Percentiles rank a stretch among this genome's conserved stretches.
phyloP scores from a whole-genome alignment of 1,140 invertebrate genomes.

The Zaprionus africanus region DNA sequence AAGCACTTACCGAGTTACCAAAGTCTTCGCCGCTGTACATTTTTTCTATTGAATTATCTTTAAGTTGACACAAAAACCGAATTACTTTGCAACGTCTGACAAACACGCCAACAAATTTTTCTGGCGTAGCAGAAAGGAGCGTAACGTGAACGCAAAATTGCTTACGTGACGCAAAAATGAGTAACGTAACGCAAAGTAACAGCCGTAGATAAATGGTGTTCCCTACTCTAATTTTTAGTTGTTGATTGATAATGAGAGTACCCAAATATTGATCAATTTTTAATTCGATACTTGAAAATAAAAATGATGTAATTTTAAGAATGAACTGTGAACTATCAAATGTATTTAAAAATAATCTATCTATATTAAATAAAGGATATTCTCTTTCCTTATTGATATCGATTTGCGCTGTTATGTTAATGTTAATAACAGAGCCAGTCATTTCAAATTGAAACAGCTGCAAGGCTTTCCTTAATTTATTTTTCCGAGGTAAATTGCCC shows the following conservation, averaged over 20 bases:
- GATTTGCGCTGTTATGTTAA: neutral
- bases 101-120: conserved; percentile 78
- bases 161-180: conserved; percentile 23
- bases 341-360: neutral
- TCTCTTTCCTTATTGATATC: neutral
- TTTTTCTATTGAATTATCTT: conserved; percentile 50
- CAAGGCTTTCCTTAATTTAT: neutral
- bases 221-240: neutral
- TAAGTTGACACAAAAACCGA: conserved; percentile 46
- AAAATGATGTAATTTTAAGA: neutral
- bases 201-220: neutral
- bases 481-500: neutral
- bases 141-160: conserved; percentile 26
- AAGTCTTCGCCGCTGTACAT: conserved; percentile 80
- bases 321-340: neutral
- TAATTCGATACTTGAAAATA: neutral
- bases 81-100: conserved; percentile 60
- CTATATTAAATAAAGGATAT: neutral
- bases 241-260: neutral
- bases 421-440: neutral
- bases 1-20: conserved; percentile 59
- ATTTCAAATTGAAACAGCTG: neutral
- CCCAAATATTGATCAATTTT: neutral
- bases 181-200: conserved; percentile 14
- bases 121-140: conserved; percentile 59